phyloP scores from a whole-genome alignment of 2,797 vertebrate species.

The Carapus acus region DNA sequence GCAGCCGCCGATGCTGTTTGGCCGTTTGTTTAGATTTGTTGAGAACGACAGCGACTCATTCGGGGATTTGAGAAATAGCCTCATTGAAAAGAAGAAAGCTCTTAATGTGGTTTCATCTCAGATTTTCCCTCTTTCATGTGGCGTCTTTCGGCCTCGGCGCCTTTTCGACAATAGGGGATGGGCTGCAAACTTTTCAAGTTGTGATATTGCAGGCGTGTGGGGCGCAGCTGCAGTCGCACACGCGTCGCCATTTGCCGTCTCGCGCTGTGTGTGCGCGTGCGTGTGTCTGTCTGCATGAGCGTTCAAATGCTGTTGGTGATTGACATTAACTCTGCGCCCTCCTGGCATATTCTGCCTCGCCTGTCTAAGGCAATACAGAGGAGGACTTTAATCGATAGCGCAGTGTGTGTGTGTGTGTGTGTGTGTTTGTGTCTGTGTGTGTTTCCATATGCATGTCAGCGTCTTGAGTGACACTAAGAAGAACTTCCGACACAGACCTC shows the following conservation, averaged over 20 bases:
- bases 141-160: too few species aligned
- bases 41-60: too few species aligned
- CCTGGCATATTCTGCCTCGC: slow-evolving; percentile 51
- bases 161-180: too few species aligned
- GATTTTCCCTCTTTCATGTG: too few species aligned
- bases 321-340: slow-evolving; percentile 49
- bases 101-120: too few species aligned
- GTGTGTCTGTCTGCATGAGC: slow-evolving; percentile 6
- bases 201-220: too few species aligned
- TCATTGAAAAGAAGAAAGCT: too few species aligned
- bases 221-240: too few species aligned
- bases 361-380: slow-evolving; percentile 49
- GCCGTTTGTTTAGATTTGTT: too few species aligned
- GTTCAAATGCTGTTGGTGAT: slow-evolving; percentile 38
- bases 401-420: slow-evolving; percentile 10
- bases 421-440: slow-evolving; percentile 21
- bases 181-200: too few species aligned
- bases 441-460: slow-evolving; percentile 14
- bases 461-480: slow-evolving; percentile 8
- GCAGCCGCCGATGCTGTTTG: too few species aligned
- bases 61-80: too few species aligned
- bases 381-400: slow-evolving; percentile 47
- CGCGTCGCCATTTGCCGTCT: neutral
- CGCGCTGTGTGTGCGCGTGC: neutral
- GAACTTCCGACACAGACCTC: slow-evolving; percentile 5